Conservation (phyloP, 2,797 vertebrate genomes). For the Sebastes taczanowskii region DNA sequence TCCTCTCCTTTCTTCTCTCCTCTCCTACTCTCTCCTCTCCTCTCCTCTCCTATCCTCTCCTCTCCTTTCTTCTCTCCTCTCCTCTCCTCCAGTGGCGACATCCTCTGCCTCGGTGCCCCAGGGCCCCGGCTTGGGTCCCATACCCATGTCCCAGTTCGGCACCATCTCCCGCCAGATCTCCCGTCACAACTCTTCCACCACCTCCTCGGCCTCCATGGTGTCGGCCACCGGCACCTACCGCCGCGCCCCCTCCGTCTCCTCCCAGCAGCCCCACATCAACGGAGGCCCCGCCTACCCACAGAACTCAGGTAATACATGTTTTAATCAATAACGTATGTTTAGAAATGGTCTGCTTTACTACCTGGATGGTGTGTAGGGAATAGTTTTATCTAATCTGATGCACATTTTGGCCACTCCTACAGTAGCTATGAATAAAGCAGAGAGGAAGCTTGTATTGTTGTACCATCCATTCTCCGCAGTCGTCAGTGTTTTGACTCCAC, state of each 20-base stretch:
- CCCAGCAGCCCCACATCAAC: conserved; percentile 97
- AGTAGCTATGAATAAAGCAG: not conserved
- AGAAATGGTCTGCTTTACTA: not conserved
- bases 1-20: not conserved
- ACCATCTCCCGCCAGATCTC: conserved; percentile 99
- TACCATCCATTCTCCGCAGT: not conserved
- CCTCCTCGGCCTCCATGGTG: conserved; percentile 97
- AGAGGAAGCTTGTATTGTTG: not conserved
- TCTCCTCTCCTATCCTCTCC: not conserved
- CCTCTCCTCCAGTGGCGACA: conserved; percentile 41
- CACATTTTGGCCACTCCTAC: not conserved
- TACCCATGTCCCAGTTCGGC: conserved; percentile 98
- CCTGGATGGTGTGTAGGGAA: not conserved
- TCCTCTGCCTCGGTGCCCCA: conserved; percentile 81
- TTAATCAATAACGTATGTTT: not conserved
- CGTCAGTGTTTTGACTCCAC: not conserved
- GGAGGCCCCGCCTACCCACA: conserved; percentile 95
- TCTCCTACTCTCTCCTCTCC: not conserved
- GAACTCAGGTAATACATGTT: conserved; percentile 86
- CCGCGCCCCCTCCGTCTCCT: conserved; percentile 95
- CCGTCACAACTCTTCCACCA: conserved; percentile 95
- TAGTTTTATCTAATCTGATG: not conserved
- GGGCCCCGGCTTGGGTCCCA: conserved; percentile 90
- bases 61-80: not conserved
- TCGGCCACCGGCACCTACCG: conserved; percentile 98